Conservation (phyloP, 2,113 vertebrate species). For the Electrona antarctica region DNA sequence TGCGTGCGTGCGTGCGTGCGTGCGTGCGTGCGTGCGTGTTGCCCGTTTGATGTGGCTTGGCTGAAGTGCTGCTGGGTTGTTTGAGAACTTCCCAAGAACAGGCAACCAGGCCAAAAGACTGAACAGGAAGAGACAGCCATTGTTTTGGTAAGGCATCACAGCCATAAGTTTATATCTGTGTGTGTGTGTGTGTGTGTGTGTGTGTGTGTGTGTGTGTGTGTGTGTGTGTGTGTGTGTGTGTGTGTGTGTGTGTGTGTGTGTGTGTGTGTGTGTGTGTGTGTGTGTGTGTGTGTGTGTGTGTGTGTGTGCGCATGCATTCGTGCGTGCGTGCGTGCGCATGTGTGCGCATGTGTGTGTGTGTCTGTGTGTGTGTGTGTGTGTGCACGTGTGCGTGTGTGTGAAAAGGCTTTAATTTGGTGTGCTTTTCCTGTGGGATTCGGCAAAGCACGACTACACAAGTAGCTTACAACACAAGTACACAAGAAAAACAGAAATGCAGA, state of each 20-base stretch:
- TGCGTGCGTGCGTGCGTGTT: too few species aligned
- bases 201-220: conserved; percentile 13
- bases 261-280: conserved; percentile 30
- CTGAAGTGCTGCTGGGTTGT: conserved; percentile 56
- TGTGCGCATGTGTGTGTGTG: conserved; percentile 23
- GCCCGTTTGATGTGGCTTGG: conserved; percentile 70
- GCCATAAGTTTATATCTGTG: conserved; percentile 35
- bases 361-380: conserved; percentile 30
- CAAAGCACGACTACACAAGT: conserved; percentile 32
- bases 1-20: conserved; percentile 5
- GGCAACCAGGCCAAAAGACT: conserved; percentile 46
- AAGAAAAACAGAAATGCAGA: conserved; percentile 25
- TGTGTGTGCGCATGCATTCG: too few species aligned
- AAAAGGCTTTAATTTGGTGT: conserved; percentile 28
- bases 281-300: conserved; percentile 30
- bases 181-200: conserved; percentile 35
- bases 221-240: conserved; percentile 35
- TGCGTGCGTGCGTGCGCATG: too few species aligned
- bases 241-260: conserved; percentile 24
- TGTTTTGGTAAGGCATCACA: conserved; percentile 66
- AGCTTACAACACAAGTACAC: conserved; percentile 8
- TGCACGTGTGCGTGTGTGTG: conserved; percentile 5
- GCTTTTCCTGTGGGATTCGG: conserved; percentile 32
- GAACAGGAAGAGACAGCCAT: conserved; percentile 65
- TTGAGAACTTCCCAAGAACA: conserved; percentile 66